Base-by-base conservation (phyloP, 2,113 vertebrate species). In the Ammodramus savannarum region DNA sequence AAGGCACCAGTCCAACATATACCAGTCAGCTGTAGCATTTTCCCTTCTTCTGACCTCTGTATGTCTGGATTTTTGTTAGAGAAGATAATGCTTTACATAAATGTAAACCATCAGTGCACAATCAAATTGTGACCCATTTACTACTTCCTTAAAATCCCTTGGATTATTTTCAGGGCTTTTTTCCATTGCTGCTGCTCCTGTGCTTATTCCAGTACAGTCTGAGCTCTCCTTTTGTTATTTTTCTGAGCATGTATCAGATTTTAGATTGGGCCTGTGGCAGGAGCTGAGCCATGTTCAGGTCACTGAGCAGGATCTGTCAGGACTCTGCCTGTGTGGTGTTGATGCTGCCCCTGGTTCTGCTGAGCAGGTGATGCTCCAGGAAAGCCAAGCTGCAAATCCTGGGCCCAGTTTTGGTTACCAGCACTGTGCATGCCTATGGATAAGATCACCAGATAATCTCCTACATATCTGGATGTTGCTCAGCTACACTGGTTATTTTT, bases 1-100 rank as follows among this genome's bases (percentile, higher is more conserved):
- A 73, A 93, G 86, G 85, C 89, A 62, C 71, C 29, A 77, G 87
- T 84, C 92, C 93, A 83, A 75, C 80, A 49, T 95, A 91, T 86
- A 95, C 83, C 93, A 95, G 92, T 92, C 76, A 96, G 92, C 92
- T 96, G 89, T 77, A 95, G 93, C 73, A 75, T 80, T 93, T 82
- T 83, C 76, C 77, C 73, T 93, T 74, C 66, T 92, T 81, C 75
- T 93, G 81, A 92, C 69, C 94, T 94, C 94, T 91, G 2, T 91
- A 86, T 49, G 73, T 97, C 92, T 97, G 84, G 77, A 84, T 93
- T 95, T 94, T 92, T 97, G 46, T 85, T 96, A 84, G 67, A 81
- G 87, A 51, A 96, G 81, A 76, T 85, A 96, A 95, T 74, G 93
- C 63, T 87, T 73, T 83, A 90, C 54, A 79, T 66, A 89, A 84